Evolutionary conservation across 1,140 invertebrate genomes (phyloP).

Genomic region (Bactericera cockerelli): DNA sequence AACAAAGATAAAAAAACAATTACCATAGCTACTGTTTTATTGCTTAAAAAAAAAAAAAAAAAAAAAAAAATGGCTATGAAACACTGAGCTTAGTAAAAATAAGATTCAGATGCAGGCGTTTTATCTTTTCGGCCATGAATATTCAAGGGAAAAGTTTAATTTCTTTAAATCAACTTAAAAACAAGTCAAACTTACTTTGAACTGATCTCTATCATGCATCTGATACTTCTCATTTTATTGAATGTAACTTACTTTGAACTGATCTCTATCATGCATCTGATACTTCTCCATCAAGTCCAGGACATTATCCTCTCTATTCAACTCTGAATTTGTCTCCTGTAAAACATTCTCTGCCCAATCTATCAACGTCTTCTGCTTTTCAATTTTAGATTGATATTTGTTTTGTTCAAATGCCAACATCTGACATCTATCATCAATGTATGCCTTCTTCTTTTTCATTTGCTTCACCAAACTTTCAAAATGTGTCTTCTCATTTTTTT

Average conservation of each 20-base stretch:
- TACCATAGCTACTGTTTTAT: too few species aligned
- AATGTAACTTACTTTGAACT: slow-evolving; percentile 35
- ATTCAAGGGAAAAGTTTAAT: too few species aligned
- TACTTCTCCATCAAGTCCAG: slow-evolving; percentile 44
- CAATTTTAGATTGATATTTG: slow-evolving; percentile 36
- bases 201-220: slow-evolving; percentile 42
- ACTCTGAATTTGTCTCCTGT: slow-evolving; percentile 41
- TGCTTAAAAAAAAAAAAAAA: too few species aligned
- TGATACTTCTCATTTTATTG: slow-evolving; percentile 45
- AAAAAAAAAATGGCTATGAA: too few species aligned
- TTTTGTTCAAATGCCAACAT: slow-evolving; percentile 26
- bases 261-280: slow-evolving; percentile 41
- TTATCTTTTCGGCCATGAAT: too few species aligned
- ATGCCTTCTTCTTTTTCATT: slow-evolving; percentile 26
- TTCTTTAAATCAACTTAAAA: too few species aligned
- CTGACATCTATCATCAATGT: slow-evolving; percentile 15
- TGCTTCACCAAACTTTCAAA: slow-evolving; percentile 34
- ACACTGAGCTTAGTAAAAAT: too few species aligned
- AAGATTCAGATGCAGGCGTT: too few species aligned
- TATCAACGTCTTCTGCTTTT: slow-evolving; percentile 37
- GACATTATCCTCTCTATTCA: slow-evolving; percentile 40
- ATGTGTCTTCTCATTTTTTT: slow-evolving; percentile 34
- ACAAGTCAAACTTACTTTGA: slow-evolving; percentile 36
- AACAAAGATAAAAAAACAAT: too few species aligned
- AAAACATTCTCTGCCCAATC: slow-evolving; percentile 42